Percentiles rank a stretch among this genome's conserved stretches.
phyloP scores from a whole-genome alignment of 2,113 vertebrate genomes.

The Semnornis frantzii region DNA sequence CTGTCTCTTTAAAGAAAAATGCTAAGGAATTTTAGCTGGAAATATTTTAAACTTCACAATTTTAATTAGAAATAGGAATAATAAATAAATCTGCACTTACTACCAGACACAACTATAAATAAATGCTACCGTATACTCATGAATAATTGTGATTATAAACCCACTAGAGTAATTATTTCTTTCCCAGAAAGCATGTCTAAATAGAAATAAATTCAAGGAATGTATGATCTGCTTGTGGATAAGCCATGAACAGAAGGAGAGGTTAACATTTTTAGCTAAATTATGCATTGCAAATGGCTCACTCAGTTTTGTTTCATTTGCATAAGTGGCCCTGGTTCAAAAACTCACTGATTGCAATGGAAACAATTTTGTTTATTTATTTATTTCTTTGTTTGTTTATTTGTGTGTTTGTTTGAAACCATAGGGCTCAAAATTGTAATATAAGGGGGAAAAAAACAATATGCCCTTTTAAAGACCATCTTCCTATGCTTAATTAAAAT shows the following conservation, averaged over 20 bases:
- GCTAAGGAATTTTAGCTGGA: background rate
- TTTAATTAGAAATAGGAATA: slow-evolving; percentile 13
- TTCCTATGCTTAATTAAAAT: background rate
- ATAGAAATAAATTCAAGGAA: slow-evolving; percentile 46
- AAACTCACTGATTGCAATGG: slow-evolving; percentile 31
- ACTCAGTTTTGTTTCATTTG: slow-evolving; percentile 34
- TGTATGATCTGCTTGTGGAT: slow-evolving; percentile 25
- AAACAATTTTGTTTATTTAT: background rate
- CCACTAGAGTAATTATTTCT: background rate
- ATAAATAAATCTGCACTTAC: slow-evolving; percentile 3
- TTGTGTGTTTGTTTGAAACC: background rate
- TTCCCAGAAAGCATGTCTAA: background rate
- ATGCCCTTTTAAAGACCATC: background rate
- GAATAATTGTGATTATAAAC: slow-evolving; percentile 32
- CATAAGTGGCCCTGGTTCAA: slow-evolving; percentile 52
- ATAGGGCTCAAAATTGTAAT: background rate
- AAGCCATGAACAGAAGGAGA: slow-evolving; percentile 57
- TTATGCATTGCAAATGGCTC: slow-evolving; percentile 60
- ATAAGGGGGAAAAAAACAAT: background rate
- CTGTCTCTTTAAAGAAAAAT: background rate
- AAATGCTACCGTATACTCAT: slow-evolving; percentile 17
- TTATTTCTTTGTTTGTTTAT: background rate
- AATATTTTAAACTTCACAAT: background rate
- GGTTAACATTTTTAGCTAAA: slow-evolving; percentile 65
- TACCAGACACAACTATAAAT: slow-evolving; percentile 4